Conservation (phyloP, 2,113 vertebrate species). For the Ophthalmolycus amberensis region DNA sequence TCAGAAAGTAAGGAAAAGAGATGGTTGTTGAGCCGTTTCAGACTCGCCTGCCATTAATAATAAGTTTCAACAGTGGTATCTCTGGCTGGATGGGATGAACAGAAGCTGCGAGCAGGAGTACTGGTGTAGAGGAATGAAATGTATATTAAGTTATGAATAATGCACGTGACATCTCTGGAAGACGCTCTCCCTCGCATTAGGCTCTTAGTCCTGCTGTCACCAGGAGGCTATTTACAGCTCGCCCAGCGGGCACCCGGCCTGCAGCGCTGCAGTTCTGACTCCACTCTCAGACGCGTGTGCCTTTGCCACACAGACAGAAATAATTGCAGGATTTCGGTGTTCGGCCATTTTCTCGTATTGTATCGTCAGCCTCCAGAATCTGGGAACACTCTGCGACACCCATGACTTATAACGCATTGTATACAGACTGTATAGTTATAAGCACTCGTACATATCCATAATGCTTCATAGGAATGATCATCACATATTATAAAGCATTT, state of each 20-base stretch:
- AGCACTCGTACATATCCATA: too few relatives aligned
- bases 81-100: not conserved
- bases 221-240: conserved; percentile 77
- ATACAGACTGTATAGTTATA: not conserved
- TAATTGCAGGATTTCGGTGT: not conserved
- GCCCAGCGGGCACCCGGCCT: conserved; percentile 63
- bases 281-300: not conserved
- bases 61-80: not conserved
- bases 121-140: conserved; percentile 29
- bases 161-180: conserved; percentile 55
- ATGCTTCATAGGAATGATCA: too few relatives aligned
- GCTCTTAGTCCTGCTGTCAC: conserved; percentile 74
- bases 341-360: not conserved
- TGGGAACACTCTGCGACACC: not conserved
- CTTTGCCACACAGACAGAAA: not conserved
- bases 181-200: conserved; percentile 66
- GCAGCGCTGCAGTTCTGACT: conserved; percentile 23
- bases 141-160: conserved; percentile 61
- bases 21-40: not conserved
- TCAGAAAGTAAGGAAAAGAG: not conserved
- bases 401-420: not conserved
- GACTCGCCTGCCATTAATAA: not conserved
- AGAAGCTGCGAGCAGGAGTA: not conserved
- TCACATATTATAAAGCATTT: too few relatives aligned
- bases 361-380: not conserved